A percentile compares a stretch with the other conserved stretches of the same genome.
phyloP scores from a whole-genome alignment of 2,888 invertebrate species.

The Mystacides longicornis region DNA sequence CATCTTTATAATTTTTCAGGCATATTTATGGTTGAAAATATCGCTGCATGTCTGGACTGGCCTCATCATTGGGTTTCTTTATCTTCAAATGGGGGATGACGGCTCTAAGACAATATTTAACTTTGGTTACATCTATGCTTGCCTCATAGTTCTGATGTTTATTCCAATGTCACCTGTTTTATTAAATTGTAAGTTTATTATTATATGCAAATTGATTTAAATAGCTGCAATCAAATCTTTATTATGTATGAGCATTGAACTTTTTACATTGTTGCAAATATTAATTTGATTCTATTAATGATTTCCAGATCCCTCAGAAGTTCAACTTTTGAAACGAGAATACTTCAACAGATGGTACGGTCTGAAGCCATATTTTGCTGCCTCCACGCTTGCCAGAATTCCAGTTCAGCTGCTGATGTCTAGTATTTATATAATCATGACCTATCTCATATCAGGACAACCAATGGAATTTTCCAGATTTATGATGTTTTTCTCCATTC shows the following conservation, averaged over 20 bases:
- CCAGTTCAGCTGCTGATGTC: constrained; percentile 65
- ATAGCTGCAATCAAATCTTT: no score
- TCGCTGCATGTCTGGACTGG: constrained; percentile 62
- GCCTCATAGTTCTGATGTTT: constrained; percentile 71
- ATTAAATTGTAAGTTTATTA: constrained; percentile 62
- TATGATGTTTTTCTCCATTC: constrained; percentile 60
- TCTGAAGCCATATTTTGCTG: constrained; percentile 70
- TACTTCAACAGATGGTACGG: constrained; percentile 83
- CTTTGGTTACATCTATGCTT: constrained; percentile 77
- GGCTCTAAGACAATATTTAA: constrained; percentile 77
- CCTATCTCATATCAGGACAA: constrained; percentile 68
- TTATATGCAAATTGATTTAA: not conserved
- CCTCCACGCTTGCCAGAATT: constrained; percentile 62
- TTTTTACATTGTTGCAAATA: no score
- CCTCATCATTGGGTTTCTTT: constrained; percentile 61
- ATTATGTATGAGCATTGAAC: no score
- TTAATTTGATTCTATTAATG: no score
- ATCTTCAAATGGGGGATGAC: constrained; percentile 67
- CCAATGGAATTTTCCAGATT: constrained; percentile 64
- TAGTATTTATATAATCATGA: constrained; percentile 59
- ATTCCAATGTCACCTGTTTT: constrained; percentile 77
- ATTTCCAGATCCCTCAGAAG: constrained; percentile 68
- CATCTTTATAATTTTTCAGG: constrained; percentile 41
- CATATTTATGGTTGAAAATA: constrained; percentile 62
- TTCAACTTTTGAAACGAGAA: constrained; percentile 69